These are phyloP conservation scores for Colostygia pectinataria DNA, from an alignment of 2,888 invertebrate genomes.

Conservation along the genomic window DNA sequence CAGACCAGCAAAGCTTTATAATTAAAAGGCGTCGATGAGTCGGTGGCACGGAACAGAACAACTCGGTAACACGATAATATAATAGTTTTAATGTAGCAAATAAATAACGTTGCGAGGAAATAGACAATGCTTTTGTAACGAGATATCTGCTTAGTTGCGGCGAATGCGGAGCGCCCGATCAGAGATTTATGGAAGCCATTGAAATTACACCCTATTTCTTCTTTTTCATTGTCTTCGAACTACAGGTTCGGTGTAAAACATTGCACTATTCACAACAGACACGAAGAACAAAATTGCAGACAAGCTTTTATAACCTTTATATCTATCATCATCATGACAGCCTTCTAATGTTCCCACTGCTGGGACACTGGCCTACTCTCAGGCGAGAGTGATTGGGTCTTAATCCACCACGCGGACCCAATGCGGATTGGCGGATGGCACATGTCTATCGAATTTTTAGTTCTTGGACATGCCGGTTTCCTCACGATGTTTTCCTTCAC, in stretches of 20 bases:
- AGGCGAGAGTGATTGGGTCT: too few species aligned
- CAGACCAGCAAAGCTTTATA: slow-evolving; percentile 38
- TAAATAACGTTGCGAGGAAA: slow-evolving; percentile 71
- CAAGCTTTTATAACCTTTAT: too few species aligned
- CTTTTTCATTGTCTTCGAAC: slow-evolving; percentile 45
- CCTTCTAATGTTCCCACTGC: too few species aligned
- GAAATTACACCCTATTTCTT: slow-evolving; percentile 70
- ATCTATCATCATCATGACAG: too few species aligned
- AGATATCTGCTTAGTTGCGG: slow-evolving; percentile 77
- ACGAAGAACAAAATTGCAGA: too few species aligned
- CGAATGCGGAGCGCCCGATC: slow-evolving; percentile 63
- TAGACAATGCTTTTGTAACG: slow-evolving; percentile 78
- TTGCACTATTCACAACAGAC: background rate
- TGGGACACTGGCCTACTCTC: too few species aligned
- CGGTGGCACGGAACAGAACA: slow-evolving; percentile 56
- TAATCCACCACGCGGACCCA: too few species aligned
- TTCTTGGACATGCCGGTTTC: too few species aligned
- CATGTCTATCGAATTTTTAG: too few species aligned
- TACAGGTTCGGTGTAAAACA: slow-evolving; percentile 16
- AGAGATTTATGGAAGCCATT: slow-evolving; percentile 71
- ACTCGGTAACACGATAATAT: slow-evolving; percentile 64
- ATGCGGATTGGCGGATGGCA: too few species aligned
- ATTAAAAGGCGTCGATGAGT: slow-evolving; percentile 67
- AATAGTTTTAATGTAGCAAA: slow-evolving; percentile 76
- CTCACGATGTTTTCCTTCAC: too few species aligned